phyloP scores from a whole-genome alignment of 2,113 vertebrate species.

The Oenanthe oenanthe region DNA sequence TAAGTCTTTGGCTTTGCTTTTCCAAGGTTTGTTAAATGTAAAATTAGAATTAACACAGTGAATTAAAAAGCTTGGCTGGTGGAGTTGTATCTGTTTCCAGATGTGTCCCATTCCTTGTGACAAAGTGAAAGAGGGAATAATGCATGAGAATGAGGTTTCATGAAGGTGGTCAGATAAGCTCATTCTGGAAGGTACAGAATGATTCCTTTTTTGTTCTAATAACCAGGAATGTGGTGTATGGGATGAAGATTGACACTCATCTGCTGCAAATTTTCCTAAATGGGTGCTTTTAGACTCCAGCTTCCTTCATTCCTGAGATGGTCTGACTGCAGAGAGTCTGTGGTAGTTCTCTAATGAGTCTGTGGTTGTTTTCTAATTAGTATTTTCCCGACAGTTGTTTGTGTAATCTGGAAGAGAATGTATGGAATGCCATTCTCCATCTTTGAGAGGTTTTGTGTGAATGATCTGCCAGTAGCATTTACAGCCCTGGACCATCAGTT shows the following conservation, averaged over 20 bases:
- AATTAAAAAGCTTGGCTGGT: not conserved
- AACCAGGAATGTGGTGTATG: not conserved
- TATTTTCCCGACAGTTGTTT: not conserved
- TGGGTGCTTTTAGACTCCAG: not conserved
- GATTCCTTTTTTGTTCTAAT: not conserved
- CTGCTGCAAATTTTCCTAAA: not conserved
- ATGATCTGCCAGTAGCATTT: not conserved
- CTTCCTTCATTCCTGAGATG: not conserved
- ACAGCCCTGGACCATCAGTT: not conserved
- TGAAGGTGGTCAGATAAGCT: not conserved
- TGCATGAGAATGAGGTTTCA: not conserved
- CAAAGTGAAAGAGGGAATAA: not conserved
- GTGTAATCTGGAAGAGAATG: not conserved
- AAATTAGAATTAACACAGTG: not conserved
- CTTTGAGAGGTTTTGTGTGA: not conserved
- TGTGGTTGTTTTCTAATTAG: not conserved
- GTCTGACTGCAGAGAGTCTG: not conserved
- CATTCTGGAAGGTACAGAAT: not conserved
- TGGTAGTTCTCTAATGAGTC: not conserved
- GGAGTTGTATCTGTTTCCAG: not conserved
- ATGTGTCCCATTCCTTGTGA: not conserved
- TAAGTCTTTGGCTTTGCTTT: not conserved
- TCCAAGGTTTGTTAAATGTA: not conserved
- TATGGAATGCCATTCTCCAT: not conserved
- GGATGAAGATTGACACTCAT: not conserved